phyloP scores from a whole-genome alignment of 1,140 invertebrate species.

The Drosophila cardini region DNA sequence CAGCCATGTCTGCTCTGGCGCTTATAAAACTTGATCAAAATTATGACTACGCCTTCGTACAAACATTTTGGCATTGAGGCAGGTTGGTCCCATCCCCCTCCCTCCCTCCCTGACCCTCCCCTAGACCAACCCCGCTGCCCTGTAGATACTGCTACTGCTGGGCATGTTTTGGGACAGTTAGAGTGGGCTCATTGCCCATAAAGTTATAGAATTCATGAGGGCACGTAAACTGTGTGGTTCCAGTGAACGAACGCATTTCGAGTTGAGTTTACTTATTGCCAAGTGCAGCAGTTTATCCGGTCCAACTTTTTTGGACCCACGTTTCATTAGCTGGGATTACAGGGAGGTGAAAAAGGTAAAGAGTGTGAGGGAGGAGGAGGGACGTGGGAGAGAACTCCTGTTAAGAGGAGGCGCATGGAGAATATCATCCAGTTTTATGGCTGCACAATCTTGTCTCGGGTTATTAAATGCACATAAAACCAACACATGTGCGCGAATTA shows the following conservation, averaged over 20 bases:
- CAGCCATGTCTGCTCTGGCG: slow-evolving; percentile 41
- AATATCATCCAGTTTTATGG: slow-evolving; percentile 36
- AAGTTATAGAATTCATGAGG: slow-evolving; percentile 77
- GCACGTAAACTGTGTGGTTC: slow-evolving; percentile 53
- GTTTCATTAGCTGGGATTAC: slow-evolving; percentile 72
- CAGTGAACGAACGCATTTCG: slow-evolving; percentile 58
- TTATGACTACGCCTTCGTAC: slow-evolving; percentile 64
- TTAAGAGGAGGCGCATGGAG: slow-evolving; percentile 20
- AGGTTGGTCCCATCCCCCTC: slow-evolving; percentile 1
- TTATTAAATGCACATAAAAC: slow-evolving; percentile 41
- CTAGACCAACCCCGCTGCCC: neutral
- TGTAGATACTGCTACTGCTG: neutral
- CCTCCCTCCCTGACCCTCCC: neutral
- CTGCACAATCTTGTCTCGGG: slow-evolving; percentile 15
- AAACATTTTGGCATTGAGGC: slow-evolving; percentile 56
- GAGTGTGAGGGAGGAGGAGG: neutral
- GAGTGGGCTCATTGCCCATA: slow-evolving; percentile 72
- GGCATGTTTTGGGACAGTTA: slow-evolving; percentile 67
- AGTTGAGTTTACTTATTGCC: slow-evolving; percentile 66
- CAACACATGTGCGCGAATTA: slow-evolving; percentile 13
- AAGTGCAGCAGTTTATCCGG: slow-evolving; percentile 64
- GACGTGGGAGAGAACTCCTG: neutral
- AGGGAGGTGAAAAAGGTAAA: slow-evolving; percentile 3
- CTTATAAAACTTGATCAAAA: slow-evolving; percentile 82
- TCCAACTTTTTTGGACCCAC: slow-evolving; percentile 51